Evolutionary conservation across 2,797 vertebrate genomes (phyloP).

Genomic region (Pangasius larnaudii): DNA sequence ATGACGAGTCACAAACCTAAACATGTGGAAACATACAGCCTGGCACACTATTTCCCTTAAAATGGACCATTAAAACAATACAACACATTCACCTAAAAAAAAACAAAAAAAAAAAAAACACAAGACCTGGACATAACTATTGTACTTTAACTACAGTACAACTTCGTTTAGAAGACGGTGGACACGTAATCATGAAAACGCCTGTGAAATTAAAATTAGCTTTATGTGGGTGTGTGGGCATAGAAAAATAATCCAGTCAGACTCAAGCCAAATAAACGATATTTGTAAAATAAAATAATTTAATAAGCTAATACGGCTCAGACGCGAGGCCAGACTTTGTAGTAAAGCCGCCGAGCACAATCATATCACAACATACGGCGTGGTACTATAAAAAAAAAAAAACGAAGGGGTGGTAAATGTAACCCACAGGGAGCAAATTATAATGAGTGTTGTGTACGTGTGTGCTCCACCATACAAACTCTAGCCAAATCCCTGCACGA

Average conservation of each 20-base stretch:
- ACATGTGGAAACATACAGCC: not conserved
- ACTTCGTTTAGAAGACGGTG: not conserved
- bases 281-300: not conserved
- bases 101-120: not conserved
- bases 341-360: not conserved
- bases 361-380: not conserved
- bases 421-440: not conserved
- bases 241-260: not conserved
- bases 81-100: not conserved
- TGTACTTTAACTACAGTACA: not conserved
- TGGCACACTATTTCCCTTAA: not conserved
- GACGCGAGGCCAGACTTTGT: not conserved
- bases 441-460: not conserved
- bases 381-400: not conserved
- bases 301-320: not conserved
- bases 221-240: not conserved
- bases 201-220: not conserved
- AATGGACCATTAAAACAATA: not conserved
- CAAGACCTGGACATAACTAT: not conserved
- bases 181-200: not conserved
- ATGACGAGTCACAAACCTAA: not conserved
- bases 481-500: constrained; percentile 30
- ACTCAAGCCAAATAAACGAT: not conserved
- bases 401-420: too few species aligned
- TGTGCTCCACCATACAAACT: not conserved